Base-by-base conservation (phyloP, 2,113 vertebrate species). In the Oncorhynchus keta region DNA sequence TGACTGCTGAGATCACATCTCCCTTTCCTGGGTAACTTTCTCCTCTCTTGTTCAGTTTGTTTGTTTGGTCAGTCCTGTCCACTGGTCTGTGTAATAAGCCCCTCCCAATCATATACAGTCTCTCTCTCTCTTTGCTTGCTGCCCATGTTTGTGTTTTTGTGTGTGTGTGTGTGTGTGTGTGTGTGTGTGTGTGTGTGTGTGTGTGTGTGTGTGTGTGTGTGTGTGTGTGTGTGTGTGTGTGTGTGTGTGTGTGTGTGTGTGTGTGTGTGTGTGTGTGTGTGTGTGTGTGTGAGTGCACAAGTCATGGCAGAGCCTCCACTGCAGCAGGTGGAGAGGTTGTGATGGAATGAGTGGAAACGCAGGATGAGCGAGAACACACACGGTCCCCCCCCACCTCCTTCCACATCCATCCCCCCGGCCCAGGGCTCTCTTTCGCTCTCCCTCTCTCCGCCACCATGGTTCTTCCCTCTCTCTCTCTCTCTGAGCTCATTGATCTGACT, bases 321-420 rank as follows among this genome's bases (percentile, higher is more conserved):
- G 89, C 84, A 90, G 89, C 90, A 87, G 90, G 90, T 91, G 84
- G 87, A 89, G 80, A 81, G 81, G 74, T 85, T 51, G 5, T 75
- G 71, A 55, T 75, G 78, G 35, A 62, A 35, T 74, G n/a, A 64
- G n/a, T 16, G 74, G 45, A 69, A 72, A 14, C 26, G 7, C 35
- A 75, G 67, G 39, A 68, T 61, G 45, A 49, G 55, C 39, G 16
- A 20, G 18, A 26, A 39, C 14, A 68, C 32, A 66, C 57, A 39
- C 57, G 64, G 28, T 28, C 66, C 62, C 64, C 70, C 32, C 67
- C 68, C 49, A 12, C 61, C 48, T 8, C 61, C 67, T 51, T 70
- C 75, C 73, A 32, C 30, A 26, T 75, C 79, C 72, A 45, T 65
- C 75, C 80, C 91, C 88, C 89, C 87, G 76, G 30, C 91, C 79